Percentiles rank a stretch among this genome's conserved stretches.
These are phyloP conservation scores for Luidia sarsii DNA, from an alignment of 53 echinoderm and acorn worm genomes.

Conservation along the genomic window DNA sequence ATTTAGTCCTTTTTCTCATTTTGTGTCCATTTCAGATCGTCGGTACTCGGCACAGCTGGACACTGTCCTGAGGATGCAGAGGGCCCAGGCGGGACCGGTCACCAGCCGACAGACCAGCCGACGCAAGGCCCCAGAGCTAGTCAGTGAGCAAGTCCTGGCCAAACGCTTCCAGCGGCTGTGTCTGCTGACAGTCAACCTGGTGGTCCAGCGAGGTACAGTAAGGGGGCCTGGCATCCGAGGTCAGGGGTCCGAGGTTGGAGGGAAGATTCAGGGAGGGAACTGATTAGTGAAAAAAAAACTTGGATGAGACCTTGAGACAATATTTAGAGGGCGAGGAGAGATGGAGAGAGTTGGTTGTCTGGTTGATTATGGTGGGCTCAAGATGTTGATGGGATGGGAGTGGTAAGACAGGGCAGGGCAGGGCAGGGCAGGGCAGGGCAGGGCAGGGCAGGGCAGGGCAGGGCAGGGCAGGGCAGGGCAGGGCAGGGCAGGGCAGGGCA, in stretches of 20 bases:
- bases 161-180: constrained; percentile 90
- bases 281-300: too few species aligned
- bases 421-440: too few species aligned
- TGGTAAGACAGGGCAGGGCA: too few species aligned
- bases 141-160: constrained; percentile 78
- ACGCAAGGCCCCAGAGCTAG: constrained; percentile 38
- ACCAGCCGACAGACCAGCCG: constrained; percentile 25
- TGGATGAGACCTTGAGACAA: too few species aligned
- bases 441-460: too few species aligned
- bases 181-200: constrained; percentile 78
- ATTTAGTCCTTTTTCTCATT: too few species aligned
- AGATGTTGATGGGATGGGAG: too few species aligned
- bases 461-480: too few species aligned
- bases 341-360: too few species aligned
- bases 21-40: constrained; percentile 75
- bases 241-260: background rate
- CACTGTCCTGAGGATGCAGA: constrained; percentile 68
- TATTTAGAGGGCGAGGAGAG: too few species aligned
- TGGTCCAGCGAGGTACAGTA: constrained; percentile 65
- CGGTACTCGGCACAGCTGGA: constrained; percentile 83
- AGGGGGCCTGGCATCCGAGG: background rate
- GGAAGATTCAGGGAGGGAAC: background rate
- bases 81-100: constrained; percentile 31
- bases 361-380: too few species aligned
- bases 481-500: too few species aligned